These are phyloP conservation scores for Eupithecia subumbrata DNA, from an alignment of 2,888 invertebrate species.

Conservation along the genomic window DNA sequence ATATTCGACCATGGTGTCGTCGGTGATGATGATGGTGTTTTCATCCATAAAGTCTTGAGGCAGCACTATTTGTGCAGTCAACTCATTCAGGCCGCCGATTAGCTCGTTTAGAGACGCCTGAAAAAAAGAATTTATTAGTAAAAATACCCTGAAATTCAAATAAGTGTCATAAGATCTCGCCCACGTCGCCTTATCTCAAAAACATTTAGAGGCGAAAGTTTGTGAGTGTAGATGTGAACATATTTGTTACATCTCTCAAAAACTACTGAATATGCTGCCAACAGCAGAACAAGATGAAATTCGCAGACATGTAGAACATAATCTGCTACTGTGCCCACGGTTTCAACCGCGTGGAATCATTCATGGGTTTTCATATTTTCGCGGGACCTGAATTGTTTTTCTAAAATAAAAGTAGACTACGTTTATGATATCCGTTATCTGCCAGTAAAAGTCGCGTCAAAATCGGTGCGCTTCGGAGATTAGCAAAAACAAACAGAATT, in stretches of 20 bases:
- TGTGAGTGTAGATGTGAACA: too few species aligned
- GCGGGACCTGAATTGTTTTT: too few species aligned
- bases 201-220: not conserved
- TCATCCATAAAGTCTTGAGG: constrained; percentile 73
- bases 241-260: not conserved
- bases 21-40: constrained; percentile 69
- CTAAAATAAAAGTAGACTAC: too few species aligned
- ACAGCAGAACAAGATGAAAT: not conserved
- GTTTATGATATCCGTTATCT: too few species aligned
- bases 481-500: not conserved
- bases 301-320: not conserved
- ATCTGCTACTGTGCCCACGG: not conserved
- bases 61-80: constrained; percentile 74
- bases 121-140: constrained; percentile 12
- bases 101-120: constrained; percentile 65
- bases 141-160: not conserved
- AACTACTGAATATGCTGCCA: not conserved
- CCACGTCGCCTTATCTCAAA: not conserved
- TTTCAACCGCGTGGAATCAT: too few species aligned
- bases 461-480: not conserved
- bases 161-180: not conserved
- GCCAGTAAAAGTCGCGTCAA: not conserved
- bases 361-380: too few species aligned
- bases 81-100: constrained; percentile 70
- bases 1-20: constrained; percentile 73